A percentile compares a stretch with the other conserved stretches of the same genome.
Conservation (phyloP, 2,888 invertebrate species). For the Ectemnius continuus region DNA sequence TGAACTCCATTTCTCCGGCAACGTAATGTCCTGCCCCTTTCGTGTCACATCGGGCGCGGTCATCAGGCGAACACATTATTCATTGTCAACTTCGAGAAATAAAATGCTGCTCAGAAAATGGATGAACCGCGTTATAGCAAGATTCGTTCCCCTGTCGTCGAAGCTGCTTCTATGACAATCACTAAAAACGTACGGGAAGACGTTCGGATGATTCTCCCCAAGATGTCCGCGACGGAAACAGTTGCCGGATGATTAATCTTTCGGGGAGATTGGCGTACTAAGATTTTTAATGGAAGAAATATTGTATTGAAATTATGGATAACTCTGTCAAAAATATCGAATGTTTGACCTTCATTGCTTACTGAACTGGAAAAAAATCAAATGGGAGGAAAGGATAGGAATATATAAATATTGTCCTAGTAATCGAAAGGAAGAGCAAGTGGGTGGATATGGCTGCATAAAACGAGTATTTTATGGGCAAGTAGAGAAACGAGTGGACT, state of each 20-base stretch:
- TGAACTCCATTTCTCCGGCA: too few relatives aligned
- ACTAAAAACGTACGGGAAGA: conserved; percentile 33
- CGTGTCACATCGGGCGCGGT: too few relatives aligned
- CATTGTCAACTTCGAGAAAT: too few relatives aligned
- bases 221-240: too few relatives aligned
- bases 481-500: conserved; percentile 26
- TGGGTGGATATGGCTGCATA: not conserved
- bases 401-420: not conserved
- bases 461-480: conserved; percentile 23
- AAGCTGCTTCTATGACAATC: too few relatives aligned
- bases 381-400: not conserved
- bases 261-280: conserved; percentile 69
- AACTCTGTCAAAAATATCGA: conserved; percentile 17
- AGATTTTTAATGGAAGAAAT: conserved; percentile 66
- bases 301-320: conserved; percentile 75
- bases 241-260: conserved; percentile 68
- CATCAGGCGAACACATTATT: too few relatives aligned
- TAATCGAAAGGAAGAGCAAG: not conserved
- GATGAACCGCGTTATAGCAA: too few relatives aligned
- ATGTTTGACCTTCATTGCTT: too few relatives aligned
- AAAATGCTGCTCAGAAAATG: too few relatives aligned
- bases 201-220: conserved; percentile 59
- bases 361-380: too few relatives aligned
- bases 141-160: too few relatives aligned
- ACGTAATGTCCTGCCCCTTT: too few relatives aligned